Conservation (phyloP, 2,888 invertebrate species). For the Sarcophaga variegata region DNA sequence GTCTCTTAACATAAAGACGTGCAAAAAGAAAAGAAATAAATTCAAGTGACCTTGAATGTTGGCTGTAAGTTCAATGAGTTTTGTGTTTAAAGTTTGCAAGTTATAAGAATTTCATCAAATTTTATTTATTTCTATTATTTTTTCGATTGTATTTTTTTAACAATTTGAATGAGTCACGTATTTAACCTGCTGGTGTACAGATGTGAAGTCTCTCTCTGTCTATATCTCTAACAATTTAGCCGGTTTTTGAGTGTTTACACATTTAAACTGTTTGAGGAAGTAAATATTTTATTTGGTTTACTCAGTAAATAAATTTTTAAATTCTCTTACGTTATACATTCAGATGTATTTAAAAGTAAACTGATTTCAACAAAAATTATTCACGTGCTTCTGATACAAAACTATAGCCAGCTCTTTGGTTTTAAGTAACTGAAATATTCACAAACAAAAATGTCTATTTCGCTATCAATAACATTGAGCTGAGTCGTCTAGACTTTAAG, state of each 20-base stretch:
- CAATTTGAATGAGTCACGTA: neutral
- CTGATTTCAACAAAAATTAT: neutral
- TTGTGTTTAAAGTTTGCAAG: neutral
- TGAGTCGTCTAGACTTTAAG: neutral
- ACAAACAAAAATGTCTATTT: neutral
- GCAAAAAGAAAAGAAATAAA: neutral
- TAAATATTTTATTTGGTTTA: neutral
- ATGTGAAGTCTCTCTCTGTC: neutral
- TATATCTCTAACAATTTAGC: neutral
- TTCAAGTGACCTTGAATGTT: constrained; percentile 32
- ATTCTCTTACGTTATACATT: neutral
- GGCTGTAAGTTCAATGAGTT: constrained; percentile 34
- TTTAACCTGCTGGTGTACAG: constrained; percentile 5
- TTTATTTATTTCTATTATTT: neutral
- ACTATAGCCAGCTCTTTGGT: neutral
- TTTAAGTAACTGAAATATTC: neutral
- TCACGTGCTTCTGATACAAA: constrained; percentile 12
- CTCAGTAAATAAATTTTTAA: neutral
- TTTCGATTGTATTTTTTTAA: neutral
- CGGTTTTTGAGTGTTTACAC: neutral
- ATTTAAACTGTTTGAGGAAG: neutral
- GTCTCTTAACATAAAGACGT: neutral
- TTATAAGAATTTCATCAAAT: neutral
- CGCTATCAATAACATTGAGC: neutral
- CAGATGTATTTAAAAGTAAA: neutral